These are phyloP conservation scores for Rhagoletis zephyria DNA, from an alignment of 1,140 invertebrate genomes.

Conservation along the genomic window DNA sequence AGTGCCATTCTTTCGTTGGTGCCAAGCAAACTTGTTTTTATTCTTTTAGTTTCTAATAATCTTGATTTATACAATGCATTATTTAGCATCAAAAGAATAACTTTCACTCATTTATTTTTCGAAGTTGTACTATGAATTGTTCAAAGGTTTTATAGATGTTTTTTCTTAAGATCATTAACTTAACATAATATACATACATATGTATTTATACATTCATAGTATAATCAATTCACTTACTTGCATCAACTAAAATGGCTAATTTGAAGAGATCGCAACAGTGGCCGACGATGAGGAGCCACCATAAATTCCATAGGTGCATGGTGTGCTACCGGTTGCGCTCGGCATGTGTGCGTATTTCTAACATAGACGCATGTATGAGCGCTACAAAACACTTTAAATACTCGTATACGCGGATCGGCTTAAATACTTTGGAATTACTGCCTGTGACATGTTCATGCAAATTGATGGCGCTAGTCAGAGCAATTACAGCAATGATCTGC, in stretches of 20 bases:
- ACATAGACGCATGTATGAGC: not conserved
- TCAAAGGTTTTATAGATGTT: no score
- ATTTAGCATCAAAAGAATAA: no score
- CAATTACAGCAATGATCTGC: constrained; percentile 35
- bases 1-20: no score
- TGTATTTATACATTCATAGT: not conserved
- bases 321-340: not conserved
- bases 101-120: no score
- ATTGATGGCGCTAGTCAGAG: constrained; percentile 30
- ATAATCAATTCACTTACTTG: constrained; percentile 21
- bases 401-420: not conserved
- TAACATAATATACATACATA: no score
- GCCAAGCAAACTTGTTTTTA: no score
- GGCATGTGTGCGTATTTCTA: constrained; percentile 38
- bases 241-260: constrained; percentile 1
- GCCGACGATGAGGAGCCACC: constrained; percentile 22
- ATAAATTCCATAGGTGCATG: constrained; percentile 43
- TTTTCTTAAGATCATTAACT: no score
- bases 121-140: no score
- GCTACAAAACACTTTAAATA: constrained; percentile 2
- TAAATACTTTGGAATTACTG: not conserved
- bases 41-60: no score
- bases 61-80: no score
- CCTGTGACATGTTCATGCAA: constrained; percentile 4
- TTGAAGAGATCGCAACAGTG: not conserved